Evolutionary conservation across 1,140 invertebrate genomes (phyloP), one percentile per base, ranked within the genome.

Genomic region (Drosophila takahashii): DNA sequence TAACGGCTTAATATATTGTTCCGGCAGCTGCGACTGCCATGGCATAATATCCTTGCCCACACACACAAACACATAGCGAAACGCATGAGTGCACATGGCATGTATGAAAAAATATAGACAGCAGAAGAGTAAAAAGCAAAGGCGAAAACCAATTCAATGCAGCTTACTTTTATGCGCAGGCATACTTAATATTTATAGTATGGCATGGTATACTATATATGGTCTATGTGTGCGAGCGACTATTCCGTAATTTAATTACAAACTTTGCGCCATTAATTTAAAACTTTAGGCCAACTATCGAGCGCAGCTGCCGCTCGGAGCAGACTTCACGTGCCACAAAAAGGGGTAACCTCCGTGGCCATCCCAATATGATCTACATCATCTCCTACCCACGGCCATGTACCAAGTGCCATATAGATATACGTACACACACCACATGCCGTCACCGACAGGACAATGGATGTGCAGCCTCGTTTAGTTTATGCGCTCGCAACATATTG

Each of bases 1-100:
- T 87, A 87, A 87, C 84, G 72, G 84, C 77, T 87, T 87, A 87
- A 87, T 87, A 87, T 89, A 89, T 87, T 89, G 84, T 87, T 79
- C 70, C 84, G 67, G 84, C 84, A 84, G 79, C 79, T 79, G 83
- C 76, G 66, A 44, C 62, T 70, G 62, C 64, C 66, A 47, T 57
- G 66, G 79, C 83, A 86, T 86, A 87, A 86, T 87, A 61, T 59
- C 65, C 59, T 39, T 53, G 36, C 62, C 32, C 50, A 64, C 44
- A 71, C 34, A 54, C 61, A 34, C 36, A 45, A 9, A 57, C 41
- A 32, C 56, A 44, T 26, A 52, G 15, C 3, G 9, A 9, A 76
- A 41, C 29, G 29, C 48, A 75, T 76, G 80, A 66, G 56, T 84
- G 79, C 77, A 71, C 81, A 64, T 75, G 72, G 71, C 72, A 42